Evolutionary conservation across 2,888 invertebrate species (phyloP).

Genomic region (Enchytraeus crypticus): DNA sequence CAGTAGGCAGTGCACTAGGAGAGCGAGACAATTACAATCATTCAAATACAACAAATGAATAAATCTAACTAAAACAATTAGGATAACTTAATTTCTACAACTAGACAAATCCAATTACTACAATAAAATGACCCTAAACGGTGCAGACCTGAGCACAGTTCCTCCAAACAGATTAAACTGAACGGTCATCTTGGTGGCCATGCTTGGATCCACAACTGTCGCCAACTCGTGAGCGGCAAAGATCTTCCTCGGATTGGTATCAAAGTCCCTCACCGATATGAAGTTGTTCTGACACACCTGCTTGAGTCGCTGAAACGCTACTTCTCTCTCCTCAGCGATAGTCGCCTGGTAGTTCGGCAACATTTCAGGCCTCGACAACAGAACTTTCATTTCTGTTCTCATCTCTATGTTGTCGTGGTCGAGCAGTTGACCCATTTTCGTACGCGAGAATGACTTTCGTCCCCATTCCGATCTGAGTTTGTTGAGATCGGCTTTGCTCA

Average conservation of each 20-base stretch:
- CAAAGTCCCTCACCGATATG: slow-evolving; percentile 31
- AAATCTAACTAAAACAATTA: too few relatives aligned
- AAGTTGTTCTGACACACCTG: slow-evolving; percentile 26
- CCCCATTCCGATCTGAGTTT: slow-evolving; percentile 2
- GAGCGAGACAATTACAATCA: too few relatives aligned
- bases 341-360: slow-evolving; percentile 28
- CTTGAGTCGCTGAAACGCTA: slow-evolving; percentile 27
- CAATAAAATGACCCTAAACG: too few relatives aligned
- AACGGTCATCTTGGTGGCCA: slow-evolving; percentile 33
- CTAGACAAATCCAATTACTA: too few relatives aligned
- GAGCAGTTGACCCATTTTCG: slow-evolving; percentile 24
- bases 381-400: slow-evolving; percentile 25
- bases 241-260: slow-evolving; percentile 28
- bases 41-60: too few relatives aligned
- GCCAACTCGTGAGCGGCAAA: slow-evolving; percentile 33
- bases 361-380: slow-evolving; percentile 22
- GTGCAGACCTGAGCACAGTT: slow-evolving; percentile 40
- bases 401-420: slow-evolving; percentile 32
- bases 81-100: too few relatives aligned
- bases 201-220: slow-evolving; percentile 30
- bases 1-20: too few relatives aligned
- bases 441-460: slow-evolving; percentile 13
- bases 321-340: slow-evolving; percentile 27
- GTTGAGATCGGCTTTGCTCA: too few relatives aligned
- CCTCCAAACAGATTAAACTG: slow-evolving; percentile 45